Base-by-base conservation (phyloP, 2,113 vertebrate species). In the Promerops cafer region DNA sequence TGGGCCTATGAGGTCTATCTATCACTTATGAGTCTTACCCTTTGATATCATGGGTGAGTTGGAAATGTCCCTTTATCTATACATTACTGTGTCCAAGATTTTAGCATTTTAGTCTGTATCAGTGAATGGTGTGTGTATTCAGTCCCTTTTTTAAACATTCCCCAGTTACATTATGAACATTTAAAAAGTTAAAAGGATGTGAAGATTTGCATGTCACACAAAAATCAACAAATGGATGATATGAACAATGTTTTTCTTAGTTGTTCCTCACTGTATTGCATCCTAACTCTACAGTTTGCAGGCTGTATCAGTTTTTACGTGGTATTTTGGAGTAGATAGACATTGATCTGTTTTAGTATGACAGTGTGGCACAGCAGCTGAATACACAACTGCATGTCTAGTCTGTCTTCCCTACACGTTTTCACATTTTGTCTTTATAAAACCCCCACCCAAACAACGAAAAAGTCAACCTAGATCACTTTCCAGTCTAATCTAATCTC, bases 361-460 rank as follows among this genome's bases (percentile, higher is more conserved):
- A 61, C 8, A 72, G 13, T n/a, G 5, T 84, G 40, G 18, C 23
- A 42, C 14, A 59, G 6, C 10, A 91, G 18, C 33, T 45, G 53
- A 31, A n/a, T 82, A 53, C 10, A 23, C 8, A 49, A 17, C 12
- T 57, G 26, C 8, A 22, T 22, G 7, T 79, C 23, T 42, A 57
- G 45, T 13, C 23, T 49, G 21, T 35, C 21, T 72, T 90, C 17
- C 9, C 8, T 80, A 79, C 2, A 27, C 1, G 6, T 30, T 84
- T 63, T 70, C 49, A 28, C 16, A 40, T 74, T 47, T 59, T 90
- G 7, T 47, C 30, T 37, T 77, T 7, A 39, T 53, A 31, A 60
- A 53, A 44, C 23, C 0, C 2, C 2, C 35, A 37, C 14, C 5
- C 11, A 44, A 23, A 9, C 2, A 47, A 61, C 7, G 3, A n/a